Percentiles rank a stretch among this genome's conserved stretches.
Conservation (phyloP, 1,140 invertebrate genomes). For the Plutomurus gul region DNA sequence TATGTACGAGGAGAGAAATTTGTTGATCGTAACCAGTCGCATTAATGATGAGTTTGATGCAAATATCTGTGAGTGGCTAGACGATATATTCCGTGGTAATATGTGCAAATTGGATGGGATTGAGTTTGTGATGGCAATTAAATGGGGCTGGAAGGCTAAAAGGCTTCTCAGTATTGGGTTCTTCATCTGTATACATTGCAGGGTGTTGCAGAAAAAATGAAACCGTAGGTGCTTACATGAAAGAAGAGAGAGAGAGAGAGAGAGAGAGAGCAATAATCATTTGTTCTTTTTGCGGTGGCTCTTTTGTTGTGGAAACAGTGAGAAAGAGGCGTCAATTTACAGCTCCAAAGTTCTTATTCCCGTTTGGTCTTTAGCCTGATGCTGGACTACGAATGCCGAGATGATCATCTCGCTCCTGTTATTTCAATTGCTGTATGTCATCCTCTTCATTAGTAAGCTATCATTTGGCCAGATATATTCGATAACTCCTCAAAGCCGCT, state of each 20-base stretch:
- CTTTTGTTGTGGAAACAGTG: conserved; percentile 31
- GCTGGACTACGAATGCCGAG: neutral
- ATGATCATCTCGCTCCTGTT: neutral
- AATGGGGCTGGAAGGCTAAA: conserved; percentile 15
- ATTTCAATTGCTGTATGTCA: neutral
- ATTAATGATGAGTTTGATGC: conserved; percentile 13
- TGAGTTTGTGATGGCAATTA: conserved; percentile 35
- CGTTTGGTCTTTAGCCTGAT: neutral
- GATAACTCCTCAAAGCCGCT: neutral
- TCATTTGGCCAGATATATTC: neutral
- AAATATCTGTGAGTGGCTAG: neutral
- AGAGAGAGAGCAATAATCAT: conserved; percentile 7
- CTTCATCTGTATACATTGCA: too few species aligned
- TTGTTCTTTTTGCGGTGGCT: neutral
- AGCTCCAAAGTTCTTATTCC: conserved; percentile 37
- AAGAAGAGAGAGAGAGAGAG: neutral
- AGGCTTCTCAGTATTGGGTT: neutral
- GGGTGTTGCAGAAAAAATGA: too few species aligned
- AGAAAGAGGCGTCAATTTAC: conserved; percentile 47
- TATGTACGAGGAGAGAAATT: neutral
- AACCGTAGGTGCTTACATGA: too few species aligned
- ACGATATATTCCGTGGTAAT: neutral
- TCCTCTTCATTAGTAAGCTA: conserved; percentile 20
- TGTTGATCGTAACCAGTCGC: neutral
- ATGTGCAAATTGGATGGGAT: conserved; percentile 38